Percentiles rank a stretch among this genome's conserved stretches.
These are phyloP conservation scores for Chondrosia reniformis DNA, from an alignment of 37 sponge, comb jelly and placozoan species.

Conservation along the genomic window DNA sequence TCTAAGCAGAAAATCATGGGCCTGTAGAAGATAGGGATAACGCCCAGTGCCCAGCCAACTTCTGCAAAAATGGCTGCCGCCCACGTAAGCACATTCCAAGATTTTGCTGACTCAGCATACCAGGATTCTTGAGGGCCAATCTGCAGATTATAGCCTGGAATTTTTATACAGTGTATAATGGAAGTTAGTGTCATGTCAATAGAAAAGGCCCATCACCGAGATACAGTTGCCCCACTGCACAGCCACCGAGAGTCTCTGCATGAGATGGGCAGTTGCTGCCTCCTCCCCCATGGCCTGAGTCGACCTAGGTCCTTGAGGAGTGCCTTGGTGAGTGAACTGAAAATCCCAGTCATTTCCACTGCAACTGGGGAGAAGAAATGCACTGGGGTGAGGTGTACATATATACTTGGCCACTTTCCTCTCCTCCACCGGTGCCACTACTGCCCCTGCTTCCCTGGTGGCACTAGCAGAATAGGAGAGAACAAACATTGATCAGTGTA, in stretches of 20 bases:
- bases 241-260: background rate
- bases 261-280: background rate
- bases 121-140: too few relatives aligned
- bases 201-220: too few relatives aligned
- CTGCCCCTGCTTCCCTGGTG: background rate
- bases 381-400: background rate
- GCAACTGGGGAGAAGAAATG: background rate
- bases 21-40: too few relatives aligned
- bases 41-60: too few relatives aligned
- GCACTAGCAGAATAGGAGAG: background rate
- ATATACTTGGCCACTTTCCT: background rate
- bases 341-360: background rate
- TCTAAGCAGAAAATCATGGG: too few relatives aligned
- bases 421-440: background rate
- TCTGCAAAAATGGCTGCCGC: too few relatives aligned
- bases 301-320: background rate
- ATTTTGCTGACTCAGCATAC: too few relatives aligned
- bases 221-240: background rate
- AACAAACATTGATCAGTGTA: too few relatives aligned
- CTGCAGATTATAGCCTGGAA: too few relatives aligned
- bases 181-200: too few relatives aligned
- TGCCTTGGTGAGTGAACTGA: background rate
- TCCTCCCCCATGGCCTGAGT: background rate
- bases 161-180: too few relatives aligned
- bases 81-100: too few relatives aligned